Percentiles rank a stretch among this genome's conserved stretches.
Evolutionary conservation across 2,888 invertebrate species (phyloP).

Genomic region (Macrostomum cliftonense): DNA sequence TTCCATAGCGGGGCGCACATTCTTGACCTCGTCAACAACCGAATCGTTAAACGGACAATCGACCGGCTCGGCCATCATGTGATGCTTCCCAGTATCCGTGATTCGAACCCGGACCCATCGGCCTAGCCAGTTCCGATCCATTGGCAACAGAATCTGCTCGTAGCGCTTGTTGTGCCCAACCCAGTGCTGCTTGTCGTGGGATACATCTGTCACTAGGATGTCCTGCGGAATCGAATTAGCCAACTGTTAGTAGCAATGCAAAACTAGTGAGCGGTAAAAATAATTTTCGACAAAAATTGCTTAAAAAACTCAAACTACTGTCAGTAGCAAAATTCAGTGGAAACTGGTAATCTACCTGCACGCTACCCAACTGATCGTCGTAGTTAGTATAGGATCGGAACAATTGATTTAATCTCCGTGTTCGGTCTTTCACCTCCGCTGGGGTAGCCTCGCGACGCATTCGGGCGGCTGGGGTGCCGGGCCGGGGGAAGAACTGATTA

Average conservation of each 20-base stretch:
- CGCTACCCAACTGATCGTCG: conserved; percentile 42
- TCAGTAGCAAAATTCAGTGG: no score
- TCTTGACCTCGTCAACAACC: no score
- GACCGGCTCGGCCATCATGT: conserved; percentile 31
- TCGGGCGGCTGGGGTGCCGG: conserved; percentile 82
- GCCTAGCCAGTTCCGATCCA: conserved; percentile 57
- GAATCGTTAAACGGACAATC: conserved; percentile 3
- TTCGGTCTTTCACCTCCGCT: conserved; percentile 60
- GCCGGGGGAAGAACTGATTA: conserved; percentile 88
- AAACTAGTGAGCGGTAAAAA: no score
- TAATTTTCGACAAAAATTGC: no score
- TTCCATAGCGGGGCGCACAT: no score
- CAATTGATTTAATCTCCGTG: conserved; percentile 64
- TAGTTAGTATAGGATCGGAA: conserved; percentile 74
- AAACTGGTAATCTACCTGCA: no score
- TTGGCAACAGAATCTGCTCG: conserved; percentile 71
- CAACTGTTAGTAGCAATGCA: no score
- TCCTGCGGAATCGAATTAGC: conserved; percentile 41
- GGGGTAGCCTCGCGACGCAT: conserved; percentile 45
- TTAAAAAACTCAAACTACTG: no score
- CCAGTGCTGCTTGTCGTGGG: conserved; percentile 68
- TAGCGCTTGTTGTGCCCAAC: conserved; percentile 88
- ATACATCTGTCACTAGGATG: conserved; percentile 75
- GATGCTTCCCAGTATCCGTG: conserved; percentile 37
- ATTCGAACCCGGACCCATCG: conserved; percentile 62